phyloP scores from a whole-genome alignment of 2,888 invertebrate species.

The Lasioglossum villosulum region DNA sequence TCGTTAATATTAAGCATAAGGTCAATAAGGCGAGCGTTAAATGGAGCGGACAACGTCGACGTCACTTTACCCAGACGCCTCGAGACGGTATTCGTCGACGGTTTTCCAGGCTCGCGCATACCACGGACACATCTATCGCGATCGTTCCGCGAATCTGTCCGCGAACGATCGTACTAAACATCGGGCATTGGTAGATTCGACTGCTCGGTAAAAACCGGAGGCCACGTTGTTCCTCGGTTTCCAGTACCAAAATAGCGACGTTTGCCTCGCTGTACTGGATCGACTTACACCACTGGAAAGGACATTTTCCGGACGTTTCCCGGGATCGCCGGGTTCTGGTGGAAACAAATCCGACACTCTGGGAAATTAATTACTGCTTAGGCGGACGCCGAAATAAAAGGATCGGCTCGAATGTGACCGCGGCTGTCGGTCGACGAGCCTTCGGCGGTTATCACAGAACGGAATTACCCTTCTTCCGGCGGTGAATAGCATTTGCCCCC shows the following conservation, averaged over 20 bases:
- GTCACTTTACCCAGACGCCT: not conserved
- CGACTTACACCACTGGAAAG: not conserved
- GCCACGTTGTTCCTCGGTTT: not conserved
- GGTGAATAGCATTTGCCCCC: not conserved
- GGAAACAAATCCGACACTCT: not conserved
- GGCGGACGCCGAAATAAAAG: slow-evolving; percentile 1
- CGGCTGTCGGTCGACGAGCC: not conserved
- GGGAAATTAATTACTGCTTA: slow-evolving; percentile 6
- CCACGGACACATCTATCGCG: not conserved
- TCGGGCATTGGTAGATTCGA: not conserved
- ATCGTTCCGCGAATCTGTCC: not conserved
- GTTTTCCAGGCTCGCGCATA: not conserved
- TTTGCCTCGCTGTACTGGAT: not conserved
- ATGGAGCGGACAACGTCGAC: slow-evolving; percentile 36
- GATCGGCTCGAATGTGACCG: not conserved
- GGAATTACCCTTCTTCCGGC: slow-evolving; percentile 7
- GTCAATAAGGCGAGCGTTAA: slow-evolving; percentile 58
- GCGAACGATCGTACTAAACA: not conserved
- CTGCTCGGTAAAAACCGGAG: no score
- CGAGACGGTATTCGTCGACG: slow-evolving; percentile 22
- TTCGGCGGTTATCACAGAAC: not conserved
- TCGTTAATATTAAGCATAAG: slow-evolving; percentile 62
- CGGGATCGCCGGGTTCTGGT: not conserved
- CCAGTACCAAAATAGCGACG: not conserved
- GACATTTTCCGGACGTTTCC: not conserved